A percentile compares a stretch with the other conserved stretches of the same genome.
Evolutionary conservation across 2,797 vertebrate species (phyloP).

Genomic region (Hypotaenidia philippensis): DNA sequence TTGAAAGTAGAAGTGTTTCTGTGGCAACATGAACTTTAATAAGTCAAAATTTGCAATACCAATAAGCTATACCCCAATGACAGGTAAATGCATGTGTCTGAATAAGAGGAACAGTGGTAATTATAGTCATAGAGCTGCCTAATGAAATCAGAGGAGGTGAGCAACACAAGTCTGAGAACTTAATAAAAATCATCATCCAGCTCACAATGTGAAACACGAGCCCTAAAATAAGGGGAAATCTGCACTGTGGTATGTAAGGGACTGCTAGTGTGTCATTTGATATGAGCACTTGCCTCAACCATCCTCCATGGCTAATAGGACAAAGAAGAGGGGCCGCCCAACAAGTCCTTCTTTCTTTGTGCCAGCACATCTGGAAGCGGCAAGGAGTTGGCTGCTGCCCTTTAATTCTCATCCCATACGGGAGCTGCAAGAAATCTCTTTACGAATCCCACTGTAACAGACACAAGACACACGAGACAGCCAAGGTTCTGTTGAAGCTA

Average conservation of each 20-base stretch:
- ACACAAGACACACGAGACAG: neutral
- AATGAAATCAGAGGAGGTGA: constrained; percentile 6
- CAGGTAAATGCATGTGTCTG: neutral
- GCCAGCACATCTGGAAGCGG: neutral
- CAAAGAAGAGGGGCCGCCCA: neutral
- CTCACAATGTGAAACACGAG: neutral
- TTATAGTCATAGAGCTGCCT: neutral
- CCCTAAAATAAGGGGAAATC: neutral
- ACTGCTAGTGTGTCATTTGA: neutral
- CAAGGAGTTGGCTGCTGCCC: neutral
- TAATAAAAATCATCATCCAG: constrained; percentile 8
- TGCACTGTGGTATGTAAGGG: neutral
- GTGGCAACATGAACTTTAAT: constrained; percentile 17
- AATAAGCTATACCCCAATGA: neutral
- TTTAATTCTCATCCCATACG: neutral
- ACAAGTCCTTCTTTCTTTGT: neutral
- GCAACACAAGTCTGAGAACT: neutral
- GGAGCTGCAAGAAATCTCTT: neutral
- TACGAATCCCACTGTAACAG: neutral
- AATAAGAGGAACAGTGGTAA: neutral
- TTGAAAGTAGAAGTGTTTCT: constrained; percentile 49
- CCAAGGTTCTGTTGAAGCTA: neutral
- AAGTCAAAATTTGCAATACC: constrained; percentile 11
- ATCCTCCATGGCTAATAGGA: neutral
- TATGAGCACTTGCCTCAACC: rapidly evolving